Conservation (phyloP, 2,888 invertebrate species). For the Cartodere bifasciata region DNA sequence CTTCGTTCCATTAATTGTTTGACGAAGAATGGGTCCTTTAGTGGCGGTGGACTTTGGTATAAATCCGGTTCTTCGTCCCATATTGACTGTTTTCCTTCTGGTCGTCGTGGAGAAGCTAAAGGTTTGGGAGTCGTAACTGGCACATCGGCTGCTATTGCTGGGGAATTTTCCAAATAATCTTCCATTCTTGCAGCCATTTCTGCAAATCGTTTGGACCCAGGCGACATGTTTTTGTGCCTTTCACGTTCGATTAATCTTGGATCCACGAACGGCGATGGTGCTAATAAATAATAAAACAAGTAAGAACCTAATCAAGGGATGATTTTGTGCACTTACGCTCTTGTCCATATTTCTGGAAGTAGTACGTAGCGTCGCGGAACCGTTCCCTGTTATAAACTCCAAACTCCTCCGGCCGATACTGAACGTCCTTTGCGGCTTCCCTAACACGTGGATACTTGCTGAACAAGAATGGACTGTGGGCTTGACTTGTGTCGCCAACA, state of each 20-base stretch:
- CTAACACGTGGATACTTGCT: conserved; percentile 9
- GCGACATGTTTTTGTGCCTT: too few relatives aligned
- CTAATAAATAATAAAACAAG: not conserved
- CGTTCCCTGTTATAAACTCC: conserved; percentile 1
- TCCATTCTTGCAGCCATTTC: conserved; percentile 6
- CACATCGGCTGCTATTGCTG: conserved; percentile 7
- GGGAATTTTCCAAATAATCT: conserved; percentile 4
- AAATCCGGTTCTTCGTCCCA: too few relatives aligned
- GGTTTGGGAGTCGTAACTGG: conserved; percentile 9
- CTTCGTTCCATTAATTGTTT: too few relatives aligned
- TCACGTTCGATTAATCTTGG: too few relatives aligned
- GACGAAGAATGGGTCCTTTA: too few relatives aligned
- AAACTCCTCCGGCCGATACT: conserved; percentile 7
- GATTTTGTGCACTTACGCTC: not conserved
- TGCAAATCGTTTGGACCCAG: conserved; percentile 4
- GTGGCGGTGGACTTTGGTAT: too few relatives aligned
- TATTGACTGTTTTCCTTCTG: conserved; percentile 2
- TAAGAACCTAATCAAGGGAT: not conserved
- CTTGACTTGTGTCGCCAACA: conserved; percentile 2
- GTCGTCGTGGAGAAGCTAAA: conserved; percentile 6
- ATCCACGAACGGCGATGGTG: conserved; percentile 5
- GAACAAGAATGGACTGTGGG: conserved; percentile 8
- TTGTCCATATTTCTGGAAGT: conserved; percentile 5
- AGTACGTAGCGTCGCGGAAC: conserved; percentile 3
- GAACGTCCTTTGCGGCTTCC: conserved; percentile 3